Evolutionary conservation across 2,113 vertebrate species (phyloP).

Genomic region (Symphodus melops): DNA sequence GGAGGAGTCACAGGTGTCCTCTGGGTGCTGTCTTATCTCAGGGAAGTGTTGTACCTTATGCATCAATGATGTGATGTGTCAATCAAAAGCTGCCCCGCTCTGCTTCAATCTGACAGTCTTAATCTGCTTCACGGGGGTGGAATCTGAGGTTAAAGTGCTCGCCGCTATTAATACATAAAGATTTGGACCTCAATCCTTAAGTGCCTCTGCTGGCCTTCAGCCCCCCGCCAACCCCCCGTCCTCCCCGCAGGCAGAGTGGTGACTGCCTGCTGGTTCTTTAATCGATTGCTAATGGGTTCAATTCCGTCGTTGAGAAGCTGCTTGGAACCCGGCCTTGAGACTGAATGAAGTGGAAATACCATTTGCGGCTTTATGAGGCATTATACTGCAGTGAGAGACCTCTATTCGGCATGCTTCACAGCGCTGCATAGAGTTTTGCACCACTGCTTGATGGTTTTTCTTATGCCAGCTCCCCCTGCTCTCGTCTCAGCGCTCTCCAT

Average conservation of each 20-base stretch:
- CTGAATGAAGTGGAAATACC: conserved; percentile 86
- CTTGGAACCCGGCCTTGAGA: conserved; percentile 84
- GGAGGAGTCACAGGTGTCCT: conserved; percentile 63
- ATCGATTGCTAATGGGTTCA: conserved; percentile 87
- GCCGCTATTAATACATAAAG: conserved; percentile 73
- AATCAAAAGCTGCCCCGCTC: conserved; percentile 47
- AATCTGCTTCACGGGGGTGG: conserved; percentile 61
- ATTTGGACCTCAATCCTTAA: conserved; percentile 67
- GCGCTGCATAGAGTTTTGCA: conserved; percentile 79
- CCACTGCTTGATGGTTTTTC: conserved; percentile 82
- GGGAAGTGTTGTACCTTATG: conserved; percentile 26
- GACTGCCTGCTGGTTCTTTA: conserved; percentile 85
- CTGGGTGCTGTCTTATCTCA: conserved; percentile 33
- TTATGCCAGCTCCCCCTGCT: conserved; percentile 69
- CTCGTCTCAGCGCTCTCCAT: conserved; percentile 78
- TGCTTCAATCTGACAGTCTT: conserved; percentile 33
- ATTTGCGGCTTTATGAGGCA: conserved; percentile 86
- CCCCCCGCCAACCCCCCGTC: conserved; percentile 36
- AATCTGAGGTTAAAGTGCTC: conserved; percentile 61
- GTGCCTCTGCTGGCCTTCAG: conserved; percentile 43
- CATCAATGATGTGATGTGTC: conserved; percentile 48
- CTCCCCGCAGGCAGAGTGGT: conserved; percentile 71
- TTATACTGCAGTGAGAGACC: conserved; percentile 84
- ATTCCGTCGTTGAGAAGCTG: conserved; percentile 81
- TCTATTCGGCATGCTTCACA: conserved; percentile 83